Base-by-base conservation (phyloP, 2,113 vertebrate genomes). In the Ceyx melanurus region DNA sequence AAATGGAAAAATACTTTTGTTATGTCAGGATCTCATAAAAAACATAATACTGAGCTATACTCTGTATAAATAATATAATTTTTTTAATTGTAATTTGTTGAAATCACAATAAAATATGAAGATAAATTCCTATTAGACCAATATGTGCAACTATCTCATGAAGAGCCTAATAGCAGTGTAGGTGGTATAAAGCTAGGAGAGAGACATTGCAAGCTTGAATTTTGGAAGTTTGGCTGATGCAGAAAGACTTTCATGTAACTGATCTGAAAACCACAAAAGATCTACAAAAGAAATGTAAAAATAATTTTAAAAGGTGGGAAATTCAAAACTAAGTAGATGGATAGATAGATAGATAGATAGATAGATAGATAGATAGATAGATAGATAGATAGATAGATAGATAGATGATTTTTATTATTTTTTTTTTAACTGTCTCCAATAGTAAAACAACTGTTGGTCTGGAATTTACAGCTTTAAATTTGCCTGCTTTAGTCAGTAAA, bases 201-300 rank as follows among this genome's bases (percentile, higher is more conserved):
- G 57, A 96, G 46, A 78, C 51, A 96, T 97, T 80, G 26, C 26
- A 85, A 57, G 56, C 79, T 58, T 82, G 23, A 75, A 61, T 86
- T 77, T 90, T 82, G 2, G 57, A 66, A 51, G 9, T 74, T 88
- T 92, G 16, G 60, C 53, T 78, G 57, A 86, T 51, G 35, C 1
- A 2, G 35, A 18, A 67, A 87, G 23, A 22, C 76, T 96, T 94
- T 82, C 43, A 85, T 70, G 31, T 66, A 54, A 62, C n/a, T 89
- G 66, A 88, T 82, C 26, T 79, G 26, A 17, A 20, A 82, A 90
- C 74, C 20, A 29, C 29, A 46, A 70, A 77, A 87, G 13, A 53
- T 56, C 42, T 88, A 64, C 76, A 57, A 82, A 89, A 87, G 28
- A 80, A 81, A 77, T n/a, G 8, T 61, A 37, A 61, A 76, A 93